Percentiles rank a stretch among this genome's conserved stretches.
Conservation (phyloP, 2,888 invertebrate genomes). For the Nephrotoma flavescens region DNA sequence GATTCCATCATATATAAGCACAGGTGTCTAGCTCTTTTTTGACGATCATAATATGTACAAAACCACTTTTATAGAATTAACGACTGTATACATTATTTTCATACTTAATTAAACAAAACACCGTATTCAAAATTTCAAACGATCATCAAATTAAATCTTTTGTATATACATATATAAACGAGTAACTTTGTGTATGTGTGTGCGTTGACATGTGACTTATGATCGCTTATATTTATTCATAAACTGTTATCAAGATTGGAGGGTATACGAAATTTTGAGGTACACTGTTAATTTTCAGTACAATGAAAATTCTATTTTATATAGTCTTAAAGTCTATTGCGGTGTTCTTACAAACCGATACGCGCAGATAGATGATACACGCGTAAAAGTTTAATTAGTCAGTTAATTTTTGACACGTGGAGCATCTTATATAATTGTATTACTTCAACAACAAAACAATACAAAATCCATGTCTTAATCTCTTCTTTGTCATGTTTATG, state of each 20-base stretch:
- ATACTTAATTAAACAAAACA: background rate
- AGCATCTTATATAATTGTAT: background rate
- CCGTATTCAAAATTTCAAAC: background rate
- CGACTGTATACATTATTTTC: background rate
- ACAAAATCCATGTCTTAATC: background rate
- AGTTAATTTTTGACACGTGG: background rate
- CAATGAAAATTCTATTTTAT: background rate
- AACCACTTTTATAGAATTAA: background rate
- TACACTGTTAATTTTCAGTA: no score
- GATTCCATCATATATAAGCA: background rate
- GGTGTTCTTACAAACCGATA: background rate
- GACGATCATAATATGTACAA: background rate
- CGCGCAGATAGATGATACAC: background rate
- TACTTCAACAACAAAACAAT: background rate
- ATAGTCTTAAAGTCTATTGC: background rate
- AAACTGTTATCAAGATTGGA: no score
- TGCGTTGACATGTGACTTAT: no score
- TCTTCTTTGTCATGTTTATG: background rate
- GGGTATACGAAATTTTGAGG: no score
- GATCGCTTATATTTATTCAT: no score
- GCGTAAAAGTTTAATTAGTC: background rate
- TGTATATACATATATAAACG: no score
- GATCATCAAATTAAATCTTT: background rate
- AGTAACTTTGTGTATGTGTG: no score
- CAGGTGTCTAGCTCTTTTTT: background rate